Percentiles rank a stretch among this genome's conserved stretches.
These are phyloP conservation scores for Aselliscus stoliczkanus DNA, from an alignment of 2,797 vertebrate genomes.

Conservation along the genomic window DNA sequence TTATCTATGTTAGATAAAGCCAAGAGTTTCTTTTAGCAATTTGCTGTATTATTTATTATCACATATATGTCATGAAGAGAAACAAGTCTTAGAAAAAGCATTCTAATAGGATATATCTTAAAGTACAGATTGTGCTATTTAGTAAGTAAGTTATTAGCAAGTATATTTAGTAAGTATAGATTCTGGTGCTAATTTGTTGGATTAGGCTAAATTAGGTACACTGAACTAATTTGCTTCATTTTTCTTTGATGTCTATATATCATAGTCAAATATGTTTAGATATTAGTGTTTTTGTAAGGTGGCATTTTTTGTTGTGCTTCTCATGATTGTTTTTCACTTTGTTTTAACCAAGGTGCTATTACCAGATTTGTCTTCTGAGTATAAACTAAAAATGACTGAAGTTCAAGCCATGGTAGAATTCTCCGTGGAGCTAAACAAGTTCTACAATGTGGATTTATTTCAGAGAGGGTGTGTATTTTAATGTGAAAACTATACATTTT, in stretches of 20 bases:
- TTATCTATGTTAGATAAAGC: constrained; percentile 16
- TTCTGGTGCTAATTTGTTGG: not conserved
- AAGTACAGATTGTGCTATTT: not conserved
- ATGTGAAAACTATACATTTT: constrained; percentile 15
- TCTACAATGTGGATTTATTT: constrained; percentile 99
- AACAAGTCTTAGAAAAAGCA: constrained; percentile 34
- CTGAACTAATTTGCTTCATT: not conserved
- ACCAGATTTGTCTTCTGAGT: constrained; percentile 82
- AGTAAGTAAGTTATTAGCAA: not conserved
- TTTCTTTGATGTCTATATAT: not conserved
- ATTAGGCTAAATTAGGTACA: not conserved
- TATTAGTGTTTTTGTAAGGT: not conserved
- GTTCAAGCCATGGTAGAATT: constrained; percentile 99
- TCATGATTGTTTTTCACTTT: constrained; percentile 59
- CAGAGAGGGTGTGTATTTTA: constrained; percentile 93
- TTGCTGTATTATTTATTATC: not conserved
- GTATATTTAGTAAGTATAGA: not conserved
- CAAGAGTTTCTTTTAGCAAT: not conserved
- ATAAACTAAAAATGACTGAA: constrained; percentile 93
- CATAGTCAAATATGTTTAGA: constrained; percentile 15
- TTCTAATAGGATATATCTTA: not conserved
- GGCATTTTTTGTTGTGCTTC: constrained; percentile 38
- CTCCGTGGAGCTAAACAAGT: constrained; percentile 99
- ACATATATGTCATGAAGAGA: not conserved
- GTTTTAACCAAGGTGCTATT: constrained; percentile 85